Conservation (phyloP, 2,888 invertebrate genomes). For the Tetramorium bicarinatum region DNA sequence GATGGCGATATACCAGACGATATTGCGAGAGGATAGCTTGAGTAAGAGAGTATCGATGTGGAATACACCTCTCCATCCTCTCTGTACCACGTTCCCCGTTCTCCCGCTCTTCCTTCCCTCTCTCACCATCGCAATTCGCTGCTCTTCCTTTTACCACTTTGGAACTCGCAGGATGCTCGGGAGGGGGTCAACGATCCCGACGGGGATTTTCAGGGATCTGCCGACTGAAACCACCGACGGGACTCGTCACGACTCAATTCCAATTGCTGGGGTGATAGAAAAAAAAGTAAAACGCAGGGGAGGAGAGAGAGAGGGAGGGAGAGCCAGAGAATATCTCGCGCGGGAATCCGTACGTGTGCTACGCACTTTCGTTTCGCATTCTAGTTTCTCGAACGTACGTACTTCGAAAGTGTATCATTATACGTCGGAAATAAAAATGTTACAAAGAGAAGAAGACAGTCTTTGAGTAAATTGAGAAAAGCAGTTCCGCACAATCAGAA, state of each 20-base stretch:
- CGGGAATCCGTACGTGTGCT: slow-evolving; percentile 44
- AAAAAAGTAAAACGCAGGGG: slow-evolving; percentile 57
- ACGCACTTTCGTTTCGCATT: slow-evolving; percentile 29
- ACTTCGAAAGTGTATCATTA: slow-evolving; percentile 20
- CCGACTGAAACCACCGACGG: slow-evolving; percentile 74
- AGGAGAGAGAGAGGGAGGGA: background rate
- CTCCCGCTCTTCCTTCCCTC: slow-evolving; percentile 13
- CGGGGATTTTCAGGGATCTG: slow-evolving; percentile 77
- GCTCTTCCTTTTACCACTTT: slow-evolving; percentile 67
- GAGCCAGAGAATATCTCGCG: slow-evolving; percentile 24
- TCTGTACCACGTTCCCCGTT: slow-evolving; percentile 19
- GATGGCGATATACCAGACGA: slow-evolving; percentile 76
- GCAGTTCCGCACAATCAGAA: background rate
- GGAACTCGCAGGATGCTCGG: slow-evolving; percentile 72
- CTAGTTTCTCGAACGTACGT: slow-evolving; percentile 7
- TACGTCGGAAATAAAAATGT: background rate
- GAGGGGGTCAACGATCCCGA: slow-evolving; percentile 77
- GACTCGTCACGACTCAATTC: slow-evolving; percentile 77
- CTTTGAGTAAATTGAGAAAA: slow-evolving; percentile 20
- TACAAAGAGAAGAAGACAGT: background rate
- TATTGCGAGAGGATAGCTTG: slow-evolving; percentile 76
- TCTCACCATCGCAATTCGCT: slow-evolving; percentile 43
- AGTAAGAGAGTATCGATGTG: slow-evolving; percentile 75
- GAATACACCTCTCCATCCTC: slow-evolving; percentile 71
- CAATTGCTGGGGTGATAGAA: slow-evolving; percentile 66